phyloP scores from a whole-genome alignment of 2,113 vertebrate species.

The Aldabrachelys gigantea region DNA sequence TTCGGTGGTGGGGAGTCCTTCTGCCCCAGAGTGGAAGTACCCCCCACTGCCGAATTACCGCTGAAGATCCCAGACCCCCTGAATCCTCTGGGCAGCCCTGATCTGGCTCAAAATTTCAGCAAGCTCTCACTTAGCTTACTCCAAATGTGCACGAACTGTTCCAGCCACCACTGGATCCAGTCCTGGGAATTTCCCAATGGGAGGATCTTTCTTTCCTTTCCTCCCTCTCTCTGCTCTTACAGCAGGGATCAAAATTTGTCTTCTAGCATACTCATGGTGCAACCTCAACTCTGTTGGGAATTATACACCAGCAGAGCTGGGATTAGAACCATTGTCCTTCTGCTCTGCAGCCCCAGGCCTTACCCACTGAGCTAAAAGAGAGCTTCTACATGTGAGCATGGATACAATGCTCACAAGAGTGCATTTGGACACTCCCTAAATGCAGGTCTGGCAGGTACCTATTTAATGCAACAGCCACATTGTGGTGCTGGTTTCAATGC shows the following conservation, averaged over 20 bases:
- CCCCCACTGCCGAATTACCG: too few relatives aligned
- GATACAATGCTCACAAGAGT: too few relatives aligned
- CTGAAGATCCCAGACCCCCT: too few relatives aligned
- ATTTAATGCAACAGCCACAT: neutral
- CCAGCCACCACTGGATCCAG: neutral
- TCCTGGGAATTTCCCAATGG: neutral
- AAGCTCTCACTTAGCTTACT: neutral
- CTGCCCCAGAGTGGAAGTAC: too few relatives aligned
- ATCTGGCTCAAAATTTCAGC: neutral
- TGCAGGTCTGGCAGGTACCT: neutral
- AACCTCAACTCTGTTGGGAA: neutral
- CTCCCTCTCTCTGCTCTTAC: neutral
- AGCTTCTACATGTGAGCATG: accelerated
- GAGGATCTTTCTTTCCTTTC: neutral
- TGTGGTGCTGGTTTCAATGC: neutral
- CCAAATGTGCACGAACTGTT: neutral
- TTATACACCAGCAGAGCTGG: too few relatives aligned
- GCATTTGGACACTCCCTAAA: too few relatives aligned
- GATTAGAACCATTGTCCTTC: too few relatives aligned
- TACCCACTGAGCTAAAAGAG: too few relatives aligned
- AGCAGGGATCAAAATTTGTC: neutral
- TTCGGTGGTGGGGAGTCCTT: too few relatives aligned
- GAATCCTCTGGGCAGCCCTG: too few relatives aligned
- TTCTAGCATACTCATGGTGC: too few relatives aligned
- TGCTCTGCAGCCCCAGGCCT: too few relatives aligned